Percentiles rank a stretch among this genome's conserved stretches.
phyloP scores from a whole-genome alignment of 2,113 vertebrate genomes.

The Amphilophus citrinellus region DNA sequence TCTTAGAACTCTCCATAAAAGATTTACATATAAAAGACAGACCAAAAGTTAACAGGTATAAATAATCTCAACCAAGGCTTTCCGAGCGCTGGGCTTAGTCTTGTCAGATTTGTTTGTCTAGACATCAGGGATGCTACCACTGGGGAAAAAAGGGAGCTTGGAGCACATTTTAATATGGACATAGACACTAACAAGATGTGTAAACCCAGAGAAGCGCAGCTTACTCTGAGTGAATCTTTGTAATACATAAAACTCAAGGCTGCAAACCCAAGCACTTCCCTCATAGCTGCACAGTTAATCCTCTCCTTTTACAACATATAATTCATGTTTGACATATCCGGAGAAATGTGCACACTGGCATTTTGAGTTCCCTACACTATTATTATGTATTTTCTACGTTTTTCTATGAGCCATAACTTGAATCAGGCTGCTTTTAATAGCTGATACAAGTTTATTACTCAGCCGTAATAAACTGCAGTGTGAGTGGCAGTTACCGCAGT shows the following conservation, averaged over 20 bases:
- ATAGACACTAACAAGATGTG: slow-evolving; percentile 45
- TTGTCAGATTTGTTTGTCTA: slow-evolving; percentile 71
- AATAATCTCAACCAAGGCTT: slow-evolving; percentile 57
- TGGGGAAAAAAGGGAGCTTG: slow-evolving; percentile 1
- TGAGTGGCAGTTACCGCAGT: slow-evolving; percentile 9
- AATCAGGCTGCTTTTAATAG: slow-evolving; percentile 57
- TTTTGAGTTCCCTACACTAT: slow-evolving; percentile 53
- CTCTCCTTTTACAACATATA: slow-evolving; percentile 69
- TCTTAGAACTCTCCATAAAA: slow-evolving; percentile 58
- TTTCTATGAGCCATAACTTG: slow-evolving; percentile 53
- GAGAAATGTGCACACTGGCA: slow-evolving; percentile 63
- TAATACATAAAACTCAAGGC: slow-evolving; percentile 41
- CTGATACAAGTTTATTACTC: slow-evolving; percentile 49
- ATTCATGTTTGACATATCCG: slow-evolving; percentile 75
- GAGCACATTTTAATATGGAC: slow-evolving; percentile 52
- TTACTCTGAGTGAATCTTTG: slow-evolving; percentile 28
- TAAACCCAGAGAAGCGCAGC: slow-evolving; percentile 11
- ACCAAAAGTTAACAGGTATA: slow-evolving; percentile 61
- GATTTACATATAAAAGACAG: slow-evolving; percentile 46
- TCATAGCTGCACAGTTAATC: slow-evolving; percentile 57
- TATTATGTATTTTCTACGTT: slow-evolving; percentile 61
- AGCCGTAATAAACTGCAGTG: slow-evolving; percentile 19
- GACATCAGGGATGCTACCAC: slow-evolving; percentile 56
- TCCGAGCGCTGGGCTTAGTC: slow-evolving; percentile 50
- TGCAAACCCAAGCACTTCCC: slow-evolving; percentile 44